phyloP scores from a whole-genome alignment of 2,797 vertebrate species.

The Sebastes taczanowskii region DNA sequence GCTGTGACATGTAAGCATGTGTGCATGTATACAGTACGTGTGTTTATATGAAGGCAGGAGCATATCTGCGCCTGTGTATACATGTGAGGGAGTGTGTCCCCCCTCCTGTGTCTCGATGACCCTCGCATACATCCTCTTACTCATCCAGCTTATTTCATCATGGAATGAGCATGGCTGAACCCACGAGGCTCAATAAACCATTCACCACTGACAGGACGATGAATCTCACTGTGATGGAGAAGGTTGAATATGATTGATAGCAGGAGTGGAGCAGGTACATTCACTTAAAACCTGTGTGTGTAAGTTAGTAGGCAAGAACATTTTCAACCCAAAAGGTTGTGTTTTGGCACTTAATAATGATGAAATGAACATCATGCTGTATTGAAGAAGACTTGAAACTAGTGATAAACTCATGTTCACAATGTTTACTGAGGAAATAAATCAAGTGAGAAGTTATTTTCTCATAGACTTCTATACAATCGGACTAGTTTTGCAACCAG shows the following conservation, averaged over 20 bases:
- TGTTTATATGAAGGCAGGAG: not conserved
- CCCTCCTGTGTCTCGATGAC: not conserved
- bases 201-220: constrained; percentile 24
- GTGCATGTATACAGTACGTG: not conserved
- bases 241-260: constrained; percentile 24
- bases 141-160: constrained; percentile 26
- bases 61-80: not conserved
- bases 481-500: no score
- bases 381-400: no score
- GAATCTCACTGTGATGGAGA: constrained; percentile 36
- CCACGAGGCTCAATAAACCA: constrained; percentile 41
- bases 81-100: not conserved
- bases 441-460: no score
- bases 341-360: not conserved
- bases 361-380: no score
- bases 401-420: no score
- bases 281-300: not conserved
- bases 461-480: no score
- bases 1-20: not conserved
- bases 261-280: not conserved
- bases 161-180: constrained; percentile 16
- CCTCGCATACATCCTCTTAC: constrained; percentile 23
- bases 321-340: not conserved
- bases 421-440: no score
- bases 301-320: not conserved